These are phyloP conservation scores for Apamea anceps DNA, from an alignment of 2,888 invertebrate species.

Conservation along the genomic window DNA sequence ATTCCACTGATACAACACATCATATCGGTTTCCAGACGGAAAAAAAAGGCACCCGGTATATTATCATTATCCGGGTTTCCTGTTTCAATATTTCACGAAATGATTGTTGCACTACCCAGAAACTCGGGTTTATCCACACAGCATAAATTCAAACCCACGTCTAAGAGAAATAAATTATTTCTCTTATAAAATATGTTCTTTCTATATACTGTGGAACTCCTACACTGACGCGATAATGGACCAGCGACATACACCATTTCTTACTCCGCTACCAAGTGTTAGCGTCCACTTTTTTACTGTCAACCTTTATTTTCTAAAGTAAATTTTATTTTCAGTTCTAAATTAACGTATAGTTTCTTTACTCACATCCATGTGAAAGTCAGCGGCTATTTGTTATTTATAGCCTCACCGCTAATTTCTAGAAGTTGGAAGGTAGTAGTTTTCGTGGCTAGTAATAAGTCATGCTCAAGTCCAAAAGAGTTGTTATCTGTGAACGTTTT, in stretches of 20 bases:
- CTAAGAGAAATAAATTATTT: constrained; percentile 41
- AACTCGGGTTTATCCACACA: constrained; percentile 19
- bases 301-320: constrained; percentile 66
- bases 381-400: constrained; percentile 31
- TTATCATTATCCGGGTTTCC: neutral
- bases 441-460: constrained; percentile 15
- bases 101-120: neutral
- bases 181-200: constrained; percentile 41
- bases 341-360: constrained; percentile 54
- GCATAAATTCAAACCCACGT: constrained; percentile 28
- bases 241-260: constrained; percentile 59
- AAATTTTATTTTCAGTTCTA: constrained; percentile 59
- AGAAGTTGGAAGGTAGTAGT: neutral
- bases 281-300: constrained; percentile 60
- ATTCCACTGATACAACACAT: neutral
- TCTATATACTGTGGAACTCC: constrained; percentile 30
- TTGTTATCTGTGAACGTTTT: constrained; percentile 21
- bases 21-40: neutral
- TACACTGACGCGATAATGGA: constrained; percentile 56
- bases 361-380: constrained; percentile 44
- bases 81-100: neutral
- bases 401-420: constrained; percentile 23
- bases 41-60: neutral
- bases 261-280: constrained; percentile 56
- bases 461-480: neutral